Conservation (phyloP, 2,888 invertebrate genomes). For the Metalampra italica region DNA sequence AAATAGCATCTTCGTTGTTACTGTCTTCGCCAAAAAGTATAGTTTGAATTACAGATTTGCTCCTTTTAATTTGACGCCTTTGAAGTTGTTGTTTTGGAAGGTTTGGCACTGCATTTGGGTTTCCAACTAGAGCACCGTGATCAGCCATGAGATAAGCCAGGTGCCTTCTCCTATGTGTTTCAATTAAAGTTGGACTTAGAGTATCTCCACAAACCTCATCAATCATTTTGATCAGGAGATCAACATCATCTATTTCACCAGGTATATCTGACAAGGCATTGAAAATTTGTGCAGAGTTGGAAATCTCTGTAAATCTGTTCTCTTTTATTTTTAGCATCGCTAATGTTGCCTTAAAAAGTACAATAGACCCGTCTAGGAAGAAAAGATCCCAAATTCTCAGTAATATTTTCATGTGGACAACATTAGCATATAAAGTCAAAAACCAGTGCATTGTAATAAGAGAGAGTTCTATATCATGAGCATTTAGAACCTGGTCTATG, state of each 20-base stretch:
- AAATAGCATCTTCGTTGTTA: conserved; percentile 90
- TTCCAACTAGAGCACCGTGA: conserved; percentile 94
- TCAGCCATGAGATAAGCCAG: conserved; percentile 98
- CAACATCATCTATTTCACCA: conserved; percentile 94
- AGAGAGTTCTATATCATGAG: conserved; percentile 96
- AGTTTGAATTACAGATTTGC: conserved; percentile 93
- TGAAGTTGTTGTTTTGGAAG: conserved; percentile 95
- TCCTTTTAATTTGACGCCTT: conserved; percentile 92
- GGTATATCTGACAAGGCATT: conserved; percentile 98
- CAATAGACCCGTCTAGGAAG: conserved; percentile 96
- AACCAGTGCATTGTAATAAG: conserved; percentile 99
- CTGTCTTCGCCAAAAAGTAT: conserved; percentile 90
- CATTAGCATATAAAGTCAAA: conserved; percentile 96
- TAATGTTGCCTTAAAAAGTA: conserved; percentile 95
- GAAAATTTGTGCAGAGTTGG: conserved; percentile 98
- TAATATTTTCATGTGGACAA: conserved; percentile 96
- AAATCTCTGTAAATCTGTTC: conserved; percentile 87
- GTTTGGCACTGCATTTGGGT: conserved; percentile 92
- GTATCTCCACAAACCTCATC: conserved; percentile 86
- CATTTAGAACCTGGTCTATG: conserved; percentile 92
- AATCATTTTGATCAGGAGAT: conserved; percentile 87
- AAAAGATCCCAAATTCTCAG: conserved; percentile 97
- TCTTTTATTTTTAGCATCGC: conserved; percentile 94
- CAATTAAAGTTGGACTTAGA: conserved; percentile 89
- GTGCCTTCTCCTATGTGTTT: conserved; percentile 94